phyloP scores from a whole-genome alignment of 2,113 vertebrate genomes.

The Eudyptes chrysolophus region DNA sequence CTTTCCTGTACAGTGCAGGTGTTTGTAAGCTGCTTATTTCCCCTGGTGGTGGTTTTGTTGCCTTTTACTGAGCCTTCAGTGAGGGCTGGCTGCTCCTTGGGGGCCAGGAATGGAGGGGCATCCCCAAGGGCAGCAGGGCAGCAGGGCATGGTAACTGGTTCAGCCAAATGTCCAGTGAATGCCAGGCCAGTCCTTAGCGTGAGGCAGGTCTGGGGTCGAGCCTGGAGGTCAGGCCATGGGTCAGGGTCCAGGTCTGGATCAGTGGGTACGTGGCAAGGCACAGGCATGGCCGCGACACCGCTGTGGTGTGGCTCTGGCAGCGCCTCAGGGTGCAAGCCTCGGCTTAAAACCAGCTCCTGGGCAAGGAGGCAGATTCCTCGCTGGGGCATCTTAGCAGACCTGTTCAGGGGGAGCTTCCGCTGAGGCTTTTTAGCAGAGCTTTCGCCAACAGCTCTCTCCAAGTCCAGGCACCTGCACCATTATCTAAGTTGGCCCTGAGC shows the following conservation, averaged over 20 bases:
- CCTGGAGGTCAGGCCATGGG: accelerated
- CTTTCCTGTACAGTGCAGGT: neutral
- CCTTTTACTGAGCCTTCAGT: neutral
- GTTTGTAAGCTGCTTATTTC: neutral
- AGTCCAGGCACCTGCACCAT: neutral
- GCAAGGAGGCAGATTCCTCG: accelerated
- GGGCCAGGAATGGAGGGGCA: accelerated
- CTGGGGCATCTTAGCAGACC: neutral
- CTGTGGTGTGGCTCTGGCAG: neutral
- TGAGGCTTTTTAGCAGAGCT: neutral
- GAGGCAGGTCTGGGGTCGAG: neutral
- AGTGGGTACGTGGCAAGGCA: accelerated
- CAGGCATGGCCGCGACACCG: accelerated
- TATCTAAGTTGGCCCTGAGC: neutral
- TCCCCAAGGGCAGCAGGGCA: neutral
- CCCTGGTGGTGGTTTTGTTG: neutral
- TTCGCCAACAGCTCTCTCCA: neutral
- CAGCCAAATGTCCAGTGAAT: accelerated
- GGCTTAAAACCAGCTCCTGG: neutral
- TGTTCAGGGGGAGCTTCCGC: neutral
- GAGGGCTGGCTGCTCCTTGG: neutral
- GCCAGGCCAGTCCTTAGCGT: no score
- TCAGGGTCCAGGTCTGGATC: no score
- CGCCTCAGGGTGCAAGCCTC: accelerated
- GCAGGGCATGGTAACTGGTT: neutral